A percentile compares a stretch with the other conserved stretches of the same genome.
Evolutionary conservation across 1,140 invertebrate species (phyloP).

Genomic region (Metaphire vulgaris): DNA sequence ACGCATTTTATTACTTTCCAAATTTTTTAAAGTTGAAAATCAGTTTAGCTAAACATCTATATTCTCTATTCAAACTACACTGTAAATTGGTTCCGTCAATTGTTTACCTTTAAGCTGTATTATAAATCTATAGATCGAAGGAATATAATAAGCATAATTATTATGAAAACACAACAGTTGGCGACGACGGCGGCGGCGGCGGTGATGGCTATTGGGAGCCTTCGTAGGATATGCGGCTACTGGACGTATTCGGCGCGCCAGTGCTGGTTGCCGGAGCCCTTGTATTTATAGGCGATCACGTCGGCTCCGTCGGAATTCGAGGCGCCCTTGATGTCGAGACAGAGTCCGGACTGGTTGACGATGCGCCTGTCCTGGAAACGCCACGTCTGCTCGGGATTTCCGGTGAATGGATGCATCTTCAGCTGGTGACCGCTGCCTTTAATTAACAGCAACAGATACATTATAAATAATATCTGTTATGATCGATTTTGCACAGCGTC

Average conservation of each 20-base stretch:
- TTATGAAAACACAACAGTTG: too few relatives aligned
- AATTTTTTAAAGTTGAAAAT: too few relatives aligned
- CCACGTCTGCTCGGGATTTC: background rate
- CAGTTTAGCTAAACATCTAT: too few relatives aligned
- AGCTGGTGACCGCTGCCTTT: background rate
- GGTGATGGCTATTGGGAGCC: too few relatives aligned
- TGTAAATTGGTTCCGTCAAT: too few relatives aligned
- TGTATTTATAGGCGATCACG: constrained; percentile 15
- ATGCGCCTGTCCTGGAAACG: background rate
- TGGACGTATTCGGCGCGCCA: constrained; percentile 11
- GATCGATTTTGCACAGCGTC: background rate
- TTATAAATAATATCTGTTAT: background rate
- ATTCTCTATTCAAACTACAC: too few relatives aligned
- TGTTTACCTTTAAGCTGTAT: too few relatives aligned
- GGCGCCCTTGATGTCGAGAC: constrained; percentile 16
- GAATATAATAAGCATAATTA: too few relatives aligned
- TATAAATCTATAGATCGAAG: too few relatives aligned
- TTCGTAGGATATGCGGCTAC: too few relatives aligned
- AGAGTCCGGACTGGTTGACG: background rate
- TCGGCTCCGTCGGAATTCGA: background rate
- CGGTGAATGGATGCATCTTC: constrained; percentile 13
- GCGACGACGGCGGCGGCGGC: too few relatives aligned
- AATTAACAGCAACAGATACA: background rate
- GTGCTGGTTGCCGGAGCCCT: constrained; percentile 7
- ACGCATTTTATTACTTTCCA: too few relatives aligned